A percentile compares a stretch with the other conserved stretches of the same genome.
phyloP scores from a whole-genome alignment of 2,113 vertebrate genomes.

The Pangasianodon gigas region DNA sequence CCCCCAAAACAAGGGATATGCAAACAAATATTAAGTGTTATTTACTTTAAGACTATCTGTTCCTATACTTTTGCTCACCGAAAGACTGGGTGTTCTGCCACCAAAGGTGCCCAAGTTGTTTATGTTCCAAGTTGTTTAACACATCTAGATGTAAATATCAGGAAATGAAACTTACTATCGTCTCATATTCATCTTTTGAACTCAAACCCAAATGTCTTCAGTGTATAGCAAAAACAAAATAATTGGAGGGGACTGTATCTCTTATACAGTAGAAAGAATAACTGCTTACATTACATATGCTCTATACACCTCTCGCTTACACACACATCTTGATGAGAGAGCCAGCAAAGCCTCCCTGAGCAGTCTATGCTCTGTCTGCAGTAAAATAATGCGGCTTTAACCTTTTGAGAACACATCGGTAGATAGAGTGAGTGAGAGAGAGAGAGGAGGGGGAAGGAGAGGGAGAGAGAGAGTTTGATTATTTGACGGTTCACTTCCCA shows the following conservation, averaged over 20 bases:
- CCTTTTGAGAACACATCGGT: not conserved
- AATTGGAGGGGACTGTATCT: not conserved
- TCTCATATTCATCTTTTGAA: not conserved
- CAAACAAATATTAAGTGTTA: not conserved
- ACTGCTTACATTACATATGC: slow-evolving; percentile 2
- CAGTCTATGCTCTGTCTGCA: not conserved
- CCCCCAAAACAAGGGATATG: not conserved
- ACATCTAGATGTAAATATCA: not conserved
- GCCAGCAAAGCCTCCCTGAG: not conserved
- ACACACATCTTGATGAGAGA: not conserved
- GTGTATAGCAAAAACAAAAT: not conserved
- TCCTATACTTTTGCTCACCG: not conserved
- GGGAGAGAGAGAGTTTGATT: slow-evolving; percentile 41
- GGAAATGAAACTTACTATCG: not conserved
- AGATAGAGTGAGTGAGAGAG: not conserved
- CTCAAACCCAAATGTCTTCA: not conserved
- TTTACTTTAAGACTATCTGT: not conserved
- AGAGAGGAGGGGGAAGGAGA: not conserved
- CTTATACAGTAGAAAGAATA: not conserved
- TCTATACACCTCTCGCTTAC: not conserved
- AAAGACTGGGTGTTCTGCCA: not conserved
- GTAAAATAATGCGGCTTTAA: slow-evolving; percentile 26
- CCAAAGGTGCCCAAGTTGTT: not conserved
- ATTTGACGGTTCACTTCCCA: slow-evolving; percentile 52
- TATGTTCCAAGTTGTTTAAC: not conserved